phyloP scores from a whole-genome alignment of 2,797 vertebrate genomes.

The Sus cebifrons region DNA sequence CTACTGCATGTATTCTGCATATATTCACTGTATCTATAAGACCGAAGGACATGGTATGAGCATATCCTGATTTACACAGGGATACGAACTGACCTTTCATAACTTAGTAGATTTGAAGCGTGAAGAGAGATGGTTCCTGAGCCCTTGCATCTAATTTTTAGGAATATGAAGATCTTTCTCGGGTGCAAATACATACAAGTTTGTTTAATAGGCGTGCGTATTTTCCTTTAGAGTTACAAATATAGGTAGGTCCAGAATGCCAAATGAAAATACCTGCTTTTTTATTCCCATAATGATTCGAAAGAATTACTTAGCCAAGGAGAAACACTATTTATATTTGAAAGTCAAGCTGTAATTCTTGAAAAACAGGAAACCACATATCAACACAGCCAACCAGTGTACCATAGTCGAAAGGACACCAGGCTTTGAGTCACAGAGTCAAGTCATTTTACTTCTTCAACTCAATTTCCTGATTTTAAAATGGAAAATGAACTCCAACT shows the following conservation, averaged over 20 bases:
- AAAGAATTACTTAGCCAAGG: slow-evolving; percentile 75
- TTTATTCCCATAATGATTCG: slow-evolving; percentile 65
- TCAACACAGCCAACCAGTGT: slow-evolving; percentile 74
- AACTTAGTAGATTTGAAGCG: neutral
- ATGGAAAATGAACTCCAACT: slow-evolving; percentile 72
- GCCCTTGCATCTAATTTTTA: slow-evolving; percentile 26
- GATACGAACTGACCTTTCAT: neutral
- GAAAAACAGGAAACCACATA: slow-evolving; percentile 86
- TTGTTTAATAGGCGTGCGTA: slow-evolving; percentile 13
- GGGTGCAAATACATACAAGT: slow-evolving; percentile 7
- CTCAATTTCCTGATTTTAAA: slow-evolving; percentile 81
- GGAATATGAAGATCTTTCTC: slow-evolving; percentile 48
- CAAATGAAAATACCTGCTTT: slow-evolving; percentile 63
- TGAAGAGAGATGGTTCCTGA: neutral
- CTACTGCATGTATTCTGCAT: neutral
- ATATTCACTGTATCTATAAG: neutral
- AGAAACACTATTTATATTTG: slow-evolving; percentile 83
- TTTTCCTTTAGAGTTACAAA: slow-evolving; percentile 53
- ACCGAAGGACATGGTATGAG: neutral
- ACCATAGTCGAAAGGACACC: slow-evolving; percentile 76
- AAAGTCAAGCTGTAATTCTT: slow-evolving; percentile 82
- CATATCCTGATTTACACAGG: neutral
- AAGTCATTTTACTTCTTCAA: slow-evolving; percentile 76
- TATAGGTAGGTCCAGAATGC: slow-evolving; percentile 40
- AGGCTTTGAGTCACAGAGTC: slow-evolving; percentile 79